Evolutionary conservation across 37 sponge, comb jelly and placozoan genomes (phyloP), one percentile per base, ranked within the genome.

Genomic region (Spongilla lacustris): DNA sequence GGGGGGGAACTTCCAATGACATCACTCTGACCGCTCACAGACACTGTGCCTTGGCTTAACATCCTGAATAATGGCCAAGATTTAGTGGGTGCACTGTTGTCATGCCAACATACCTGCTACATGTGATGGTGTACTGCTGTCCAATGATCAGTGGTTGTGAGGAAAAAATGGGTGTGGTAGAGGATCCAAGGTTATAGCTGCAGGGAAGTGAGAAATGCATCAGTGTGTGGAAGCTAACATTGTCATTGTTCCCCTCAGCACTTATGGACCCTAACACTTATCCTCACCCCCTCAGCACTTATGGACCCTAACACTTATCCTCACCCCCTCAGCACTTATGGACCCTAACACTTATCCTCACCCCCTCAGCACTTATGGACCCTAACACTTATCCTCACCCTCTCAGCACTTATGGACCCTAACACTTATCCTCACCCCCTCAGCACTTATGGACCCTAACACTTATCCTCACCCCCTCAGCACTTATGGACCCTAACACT

Each of bases 171-270:
- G 49, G 34, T 0, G 24, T 30, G 66, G 50, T 73, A 0, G 50
- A 67, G 10, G 74, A 73, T 0, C 94, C 94, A 36, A 93, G 78
- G 68, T 93, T 71, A 74, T 87, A 93, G 66, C 94, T 91, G 67
- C 0, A 26, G 12, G 77, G 66, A 17, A 75, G 26, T 31, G n/a
- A 73, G 73, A 30, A 22, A 27, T 1, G 24, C 58, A 67, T n/a
- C n/a, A n/a, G n/a, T n/a, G n/a, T n/a, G n/a, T n/a, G n/a, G n/a
- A n/a, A n/a, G n/a, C n/a, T n/a, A n/a, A n/a, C n/a, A n/a, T n/a
- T n/a, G n/a, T n/a, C n/a, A n/a, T n/a, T n/a, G n/a, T n/a, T n/a
- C n/a, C n/a, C n/a, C n/a, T n/a, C n/a, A 25, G 32, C 17, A 48
- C 23, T 27, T 58, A 24, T 5, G 71, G 50, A 19, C 19, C 6